Percentiles rank a stretch among this genome's conserved stretches.
Conservation (phyloP, 2,113 vertebrate species). For the Myrmecobius fasciatus region DNA sequence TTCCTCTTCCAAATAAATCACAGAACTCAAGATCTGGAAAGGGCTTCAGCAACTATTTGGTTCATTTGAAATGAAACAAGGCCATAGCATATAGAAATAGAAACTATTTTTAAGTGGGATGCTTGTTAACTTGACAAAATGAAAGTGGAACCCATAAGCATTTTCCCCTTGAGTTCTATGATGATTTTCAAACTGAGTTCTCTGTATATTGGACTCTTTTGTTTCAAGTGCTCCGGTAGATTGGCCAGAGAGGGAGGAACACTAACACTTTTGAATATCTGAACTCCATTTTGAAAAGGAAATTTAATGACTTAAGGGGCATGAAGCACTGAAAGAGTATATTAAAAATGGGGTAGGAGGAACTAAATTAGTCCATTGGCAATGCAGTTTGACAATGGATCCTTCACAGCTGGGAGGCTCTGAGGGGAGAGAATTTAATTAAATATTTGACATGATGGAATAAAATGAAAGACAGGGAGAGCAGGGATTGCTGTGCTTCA, state of each 20-base stretch:
- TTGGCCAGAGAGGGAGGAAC: neutral
- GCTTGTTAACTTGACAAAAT: neutral
- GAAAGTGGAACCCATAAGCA: neutral
- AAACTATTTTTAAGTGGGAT: neutral
- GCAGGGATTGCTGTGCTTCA: neutral
- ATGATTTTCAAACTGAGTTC: neutral
- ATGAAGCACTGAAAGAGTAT: neutral
- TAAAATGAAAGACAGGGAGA: constrained; percentile 3
- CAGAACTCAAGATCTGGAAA: neutral
- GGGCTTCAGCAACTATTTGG: neutral
- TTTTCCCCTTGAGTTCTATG: neutral
- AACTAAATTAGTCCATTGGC: neutral
- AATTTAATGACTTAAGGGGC: neutral
- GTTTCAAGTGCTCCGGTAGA: neutral
- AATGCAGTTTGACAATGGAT: neutral
- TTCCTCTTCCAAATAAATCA: neutral
- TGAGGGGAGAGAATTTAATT: neutral
- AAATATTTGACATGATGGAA: neutral
- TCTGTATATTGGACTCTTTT: neutral
- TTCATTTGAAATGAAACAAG: neutral
- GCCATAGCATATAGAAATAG: neutral
- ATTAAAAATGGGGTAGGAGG: neutral
- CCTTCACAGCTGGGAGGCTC: neutral
- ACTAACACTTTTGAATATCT: neutral
- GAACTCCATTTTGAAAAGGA: neutral